These are phyloP conservation scores for Jacana jacana DNA, from an alignment of 2,113 vertebrate species.

Conservation along the genomic window DNA sequence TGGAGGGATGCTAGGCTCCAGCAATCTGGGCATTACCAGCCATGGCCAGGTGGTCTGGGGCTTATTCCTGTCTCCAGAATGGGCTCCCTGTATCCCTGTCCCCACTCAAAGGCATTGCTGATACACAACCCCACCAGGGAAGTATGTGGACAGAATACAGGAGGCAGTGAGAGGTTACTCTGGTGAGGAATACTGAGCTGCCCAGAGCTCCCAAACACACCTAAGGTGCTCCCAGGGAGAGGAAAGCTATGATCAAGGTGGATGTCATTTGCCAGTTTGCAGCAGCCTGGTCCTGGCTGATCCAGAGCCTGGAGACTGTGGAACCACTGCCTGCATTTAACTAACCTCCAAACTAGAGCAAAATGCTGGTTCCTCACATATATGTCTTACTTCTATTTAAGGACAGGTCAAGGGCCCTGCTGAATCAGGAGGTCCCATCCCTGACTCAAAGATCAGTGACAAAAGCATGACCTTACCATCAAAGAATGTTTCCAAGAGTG, in stretches of 20 bases:
- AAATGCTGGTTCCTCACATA: background rate
- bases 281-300: background rate
- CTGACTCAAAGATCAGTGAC: background rate
- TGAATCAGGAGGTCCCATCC: background rate
- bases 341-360: background rate
- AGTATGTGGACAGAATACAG: background rate
- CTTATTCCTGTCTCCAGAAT: background rate
- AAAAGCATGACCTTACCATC: background rate
- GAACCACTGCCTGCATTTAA: background rate
- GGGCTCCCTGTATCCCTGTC: background rate
- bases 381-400: background rate
- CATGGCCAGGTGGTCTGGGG: background rate
- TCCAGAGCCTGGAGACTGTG: rapidly evolving
- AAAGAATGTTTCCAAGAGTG: background rate
- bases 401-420: background rate
- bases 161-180: rapidly evolving
- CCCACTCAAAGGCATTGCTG: background rate
- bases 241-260: background rate
- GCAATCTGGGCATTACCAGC: background rate
- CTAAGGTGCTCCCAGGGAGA: background rate
- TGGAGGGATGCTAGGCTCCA: background rate
- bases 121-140: background rate
- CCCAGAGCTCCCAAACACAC: too few relatives aligned
- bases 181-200: background rate
- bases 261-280: rapidly evolving